Base-by-base conservation (phyloP, 2,113 vertebrate genomes). In the Toxostoma redivivum region DNA sequence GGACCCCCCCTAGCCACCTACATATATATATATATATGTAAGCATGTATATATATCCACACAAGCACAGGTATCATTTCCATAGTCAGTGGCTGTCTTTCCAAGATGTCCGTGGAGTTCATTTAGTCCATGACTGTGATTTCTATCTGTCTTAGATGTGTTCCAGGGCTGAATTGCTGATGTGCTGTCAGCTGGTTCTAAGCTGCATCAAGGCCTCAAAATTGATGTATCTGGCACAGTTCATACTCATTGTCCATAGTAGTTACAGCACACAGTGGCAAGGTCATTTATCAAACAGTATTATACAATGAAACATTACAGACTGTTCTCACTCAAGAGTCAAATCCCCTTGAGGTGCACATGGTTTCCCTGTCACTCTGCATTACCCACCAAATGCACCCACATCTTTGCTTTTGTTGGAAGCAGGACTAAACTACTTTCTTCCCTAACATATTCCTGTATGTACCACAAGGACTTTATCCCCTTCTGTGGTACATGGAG, bases 21-120 rank as follows among this genome's bases (percentile, higher is more conserved):
- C 15, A 27, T 8, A 69, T 8, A 33, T 7, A 33, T 10, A 38
- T 10, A n/a, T 10, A 16, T 5, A 19, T 8, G 0, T 28, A 28
- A 17, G 11, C 23, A 50, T 30, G 10, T 44, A 11, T 38, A 23
- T 22, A 21, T 14, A 66, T 4, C 7, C 5, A 11, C 24, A 62
- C 12, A 40, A 47, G 24, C 15, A 47, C 9, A 47, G 13, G 15
- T 35, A 21, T 47, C 8, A 62, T 14, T 40, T 61, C 24, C 28
- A 70, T 5, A 30, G 48, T 31, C 40, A 71, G 12, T 17, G 30
- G 6, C 11, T 30, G 9, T 47, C 16, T 40, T 48, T 79, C 42
- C 21, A 42, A 42, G 7, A 54, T 30, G 12, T 54, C 12, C 30
- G 10, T 42, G 10, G 42, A 48, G 58, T 48, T 42, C 30, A 18